phyloP scores from a whole-genome alignment of 64 coral and sea anemone species.

The Pocillopora verrucosa region DNA sequence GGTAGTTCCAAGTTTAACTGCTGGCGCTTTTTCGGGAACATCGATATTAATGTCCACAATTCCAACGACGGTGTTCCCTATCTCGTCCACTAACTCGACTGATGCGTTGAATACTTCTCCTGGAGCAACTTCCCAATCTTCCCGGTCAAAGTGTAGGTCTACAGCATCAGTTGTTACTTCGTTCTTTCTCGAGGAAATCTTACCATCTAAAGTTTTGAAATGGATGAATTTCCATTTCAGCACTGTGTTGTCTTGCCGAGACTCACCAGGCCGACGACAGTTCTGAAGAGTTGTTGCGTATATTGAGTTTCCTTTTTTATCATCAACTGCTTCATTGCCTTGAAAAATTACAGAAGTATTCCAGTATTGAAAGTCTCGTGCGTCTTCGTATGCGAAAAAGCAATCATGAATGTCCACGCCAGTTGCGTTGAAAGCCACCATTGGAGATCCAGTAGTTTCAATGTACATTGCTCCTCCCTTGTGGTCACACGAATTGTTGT shows the following conservation, averaged over 20 bases:
- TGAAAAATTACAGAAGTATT: conserved; percentile 63
- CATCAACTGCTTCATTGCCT: conserved; percentile 37
- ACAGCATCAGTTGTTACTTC: conserved; percentile 77
- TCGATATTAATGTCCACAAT: conserved; percentile 62
- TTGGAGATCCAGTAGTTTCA: conserved; percentile 57
- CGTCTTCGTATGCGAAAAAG: conserved; percentile 73
- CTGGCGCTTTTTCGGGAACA: background rate
- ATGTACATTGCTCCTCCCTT: conserved; percentile 84
- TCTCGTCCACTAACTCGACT: conserved; percentile 69
- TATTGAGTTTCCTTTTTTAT: conserved; percentile 56
- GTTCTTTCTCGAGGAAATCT: background rate
- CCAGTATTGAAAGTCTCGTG: conserved; percentile 41
- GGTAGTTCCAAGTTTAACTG: background rate
- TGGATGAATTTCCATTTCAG: conserved; percentile 71
- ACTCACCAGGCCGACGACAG: conserved; percentile 60
- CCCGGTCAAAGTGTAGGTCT: conserved; percentile 22
- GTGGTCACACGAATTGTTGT: conserved; percentile 45
- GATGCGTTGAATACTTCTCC: conserved; percentile 74
- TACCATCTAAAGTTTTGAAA: conserved; percentile 29
- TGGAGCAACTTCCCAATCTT: conserved; percentile 78
- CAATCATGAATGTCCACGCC: conserved; percentile 49
- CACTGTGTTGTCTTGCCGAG: conserved; percentile 37
- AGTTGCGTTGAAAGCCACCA: conserved; percentile 72
- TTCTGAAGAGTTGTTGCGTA: conserved; percentile 73
- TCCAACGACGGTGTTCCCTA: conserved; percentile 53